Evolutionary conservation across 2,888 invertebrate genomes (phyloP).

Genomic region (Drosophila pseudotakahashii): DNA sequence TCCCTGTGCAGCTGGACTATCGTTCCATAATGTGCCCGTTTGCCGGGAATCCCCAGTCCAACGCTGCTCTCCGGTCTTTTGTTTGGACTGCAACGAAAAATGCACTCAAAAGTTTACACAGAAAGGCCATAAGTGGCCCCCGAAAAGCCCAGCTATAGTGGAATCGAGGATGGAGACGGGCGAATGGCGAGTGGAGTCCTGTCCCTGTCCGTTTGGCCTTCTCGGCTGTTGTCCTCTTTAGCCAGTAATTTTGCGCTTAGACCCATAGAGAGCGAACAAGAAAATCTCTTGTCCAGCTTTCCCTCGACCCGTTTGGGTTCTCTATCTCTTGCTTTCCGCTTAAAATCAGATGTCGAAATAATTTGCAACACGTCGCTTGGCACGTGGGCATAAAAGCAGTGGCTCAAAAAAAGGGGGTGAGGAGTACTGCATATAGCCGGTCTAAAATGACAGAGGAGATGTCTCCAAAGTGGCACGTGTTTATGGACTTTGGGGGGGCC

Average conservation of each 20-base stretch:
- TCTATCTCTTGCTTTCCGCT: slow-evolving; percentile 83
- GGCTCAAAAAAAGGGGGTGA: slow-evolving; percentile 13
- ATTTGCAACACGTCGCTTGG: slow-evolving; percentile 77
- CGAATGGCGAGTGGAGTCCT: neutral
- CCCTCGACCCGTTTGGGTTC: slow-evolving; percentile 19
- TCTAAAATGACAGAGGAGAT: slow-evolving; percentile 18
- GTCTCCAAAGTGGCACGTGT: slow-evolving; percentile 69
- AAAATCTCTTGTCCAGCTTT: slow-evolving; percentile 55
- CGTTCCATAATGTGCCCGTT: slow-evolving; percentile 60
- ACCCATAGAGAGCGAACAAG: slow-evolving; percentile 44
- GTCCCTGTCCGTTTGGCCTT: slow-evolving; percentile 2
- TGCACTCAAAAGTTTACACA: slow-evolving; percentile 79
- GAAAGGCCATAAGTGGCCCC: slow-evolving; percentile 75
- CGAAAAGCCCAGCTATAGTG: slow-evolving; percentile 15
- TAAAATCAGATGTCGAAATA: slow-evolving; percentile 84
- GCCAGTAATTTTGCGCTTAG: slow-evolving; percentile 78
- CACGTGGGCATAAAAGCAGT: slow-evolving; percentile 54
- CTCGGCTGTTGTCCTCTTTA: slow-evolving; percentile 55
- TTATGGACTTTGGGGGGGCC: slow-evolving; percentile 58
- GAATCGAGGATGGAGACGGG: slow-evolving; percentile 14
- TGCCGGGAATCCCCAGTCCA: slow-evolving; percentile 43
- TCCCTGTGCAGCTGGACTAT: slow-evolving; percentile 18
- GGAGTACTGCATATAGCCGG: slow-evolving; percentile 8
- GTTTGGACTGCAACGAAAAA: slow-evolving; percentile 75
- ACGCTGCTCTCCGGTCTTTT: slow-evolving; percentile 58